These are phyloP conservation scores for Nycticebus coucang DNA, from an alignment of 2,113 vertebrate genomes.

Conservation along the genomic window DNA sequence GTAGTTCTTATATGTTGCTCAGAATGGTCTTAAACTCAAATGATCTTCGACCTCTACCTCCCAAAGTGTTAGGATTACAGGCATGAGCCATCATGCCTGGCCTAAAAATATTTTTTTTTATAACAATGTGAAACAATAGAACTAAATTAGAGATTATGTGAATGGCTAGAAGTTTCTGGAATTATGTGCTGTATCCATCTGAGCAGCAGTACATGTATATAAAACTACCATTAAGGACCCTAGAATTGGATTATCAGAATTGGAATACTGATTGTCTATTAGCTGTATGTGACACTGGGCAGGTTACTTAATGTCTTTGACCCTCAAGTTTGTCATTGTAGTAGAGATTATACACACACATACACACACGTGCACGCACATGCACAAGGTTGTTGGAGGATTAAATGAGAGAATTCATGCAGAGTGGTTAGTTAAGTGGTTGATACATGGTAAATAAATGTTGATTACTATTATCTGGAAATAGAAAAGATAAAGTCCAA, in stretches of 20 bases:
- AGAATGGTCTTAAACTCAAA: neutral
- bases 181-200: slow-evolving; percentile 6
- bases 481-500: slow-evolving; percentile 6
- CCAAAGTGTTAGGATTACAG: neutral
- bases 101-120: slow-evolving; percentile 20
- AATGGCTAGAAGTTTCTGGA: neutral
- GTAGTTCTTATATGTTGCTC: neutral
- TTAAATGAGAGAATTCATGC: neutral
- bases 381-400: neutral
- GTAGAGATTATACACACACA: neutral
- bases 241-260: neutral
- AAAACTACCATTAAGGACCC: neutral
- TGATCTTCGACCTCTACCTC: neutral
- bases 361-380: neutral
- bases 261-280: neutral
- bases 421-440: neutral
- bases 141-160: neutral
- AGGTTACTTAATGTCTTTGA: neutral
- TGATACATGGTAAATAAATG: neutral
- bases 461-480: neutral
- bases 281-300: neutral
- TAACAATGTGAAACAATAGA: neutral
- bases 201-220: neutral
- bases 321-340: neutral
- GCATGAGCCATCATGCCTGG: neutral